Base-by-base conservation (phyloP, 2,888 invertebrate species). In the Erebia palarica region DNA sequence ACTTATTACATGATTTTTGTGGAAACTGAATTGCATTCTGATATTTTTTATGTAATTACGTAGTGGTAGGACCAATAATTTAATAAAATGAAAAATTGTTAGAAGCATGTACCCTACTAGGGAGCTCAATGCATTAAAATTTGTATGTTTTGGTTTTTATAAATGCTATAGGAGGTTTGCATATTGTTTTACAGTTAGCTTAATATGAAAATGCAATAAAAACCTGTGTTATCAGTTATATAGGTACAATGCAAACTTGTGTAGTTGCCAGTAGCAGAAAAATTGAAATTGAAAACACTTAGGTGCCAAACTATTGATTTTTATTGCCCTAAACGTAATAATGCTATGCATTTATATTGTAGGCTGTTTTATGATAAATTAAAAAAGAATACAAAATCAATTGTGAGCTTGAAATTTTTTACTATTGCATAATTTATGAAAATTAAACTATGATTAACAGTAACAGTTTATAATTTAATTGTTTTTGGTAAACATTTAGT, bases 151-250 rank as follows among this genome's bases (percentile, higher is more conserved):
- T 11, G 42, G 14, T 13, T 27, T 18, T 21, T 4, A 18, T 55
- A 49, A 2, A n/a, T 59, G 49, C 42, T n/a, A 10, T 11, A 16
- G 58, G 59, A 13, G 44, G 51, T 51, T 16, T 18, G 53, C 51
- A n/a, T 63, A 49, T 59, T 63, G 57, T 68, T 60, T 61, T 42
- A 49, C 59, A 59, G 44, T 55, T 68, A 65, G 71, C 72, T 75
- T 74, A 72, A 70, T 72, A 72, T 70, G 89, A 90, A 90, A 92
- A 88, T 73, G 79, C 82, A 81, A 80, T 85, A 84, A 86, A 90
- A 89, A 87, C 83, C 80, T 80, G 80, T 83, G 85, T 90, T 91
- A 92, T 92, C 92, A 86, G 86, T 89, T 90, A 87, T 86, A 82
- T 88, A 90, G 89, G 85, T 81, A 81, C 83, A 82, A 82, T 82